phyloP scores from a whole-genome alignment of 2,888 invertebrate species.

The Phlogophora meticulosa region DNA sequence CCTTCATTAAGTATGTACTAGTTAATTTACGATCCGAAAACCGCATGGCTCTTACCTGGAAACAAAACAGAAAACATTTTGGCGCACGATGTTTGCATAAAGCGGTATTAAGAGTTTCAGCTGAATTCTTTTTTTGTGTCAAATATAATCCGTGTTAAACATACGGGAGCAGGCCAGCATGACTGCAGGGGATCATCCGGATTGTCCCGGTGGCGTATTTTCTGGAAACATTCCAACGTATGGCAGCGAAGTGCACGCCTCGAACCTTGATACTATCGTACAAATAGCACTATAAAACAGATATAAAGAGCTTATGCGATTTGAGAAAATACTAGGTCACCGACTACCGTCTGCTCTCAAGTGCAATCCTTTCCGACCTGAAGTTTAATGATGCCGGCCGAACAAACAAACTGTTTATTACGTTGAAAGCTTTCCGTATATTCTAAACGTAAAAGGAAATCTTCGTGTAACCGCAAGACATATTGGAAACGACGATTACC shows the following conservation, averaged over 20 bases:
- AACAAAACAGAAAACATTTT: constrained; percentile 39
- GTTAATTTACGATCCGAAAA: constrained; percentile 25
- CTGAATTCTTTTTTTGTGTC: constrained; percentile 10
- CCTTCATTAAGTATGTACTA: neutral
- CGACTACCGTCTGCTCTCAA: constrained; percentile 8
- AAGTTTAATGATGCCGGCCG: constrained; percentile 6
- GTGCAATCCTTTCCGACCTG: constrained; percentile 1
- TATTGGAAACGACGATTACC: constrained; percentile 60
- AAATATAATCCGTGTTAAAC: constrained; percentile 48
- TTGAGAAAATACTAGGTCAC: constrained; percentile 16
- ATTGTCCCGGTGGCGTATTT: constrained; percentile 53
- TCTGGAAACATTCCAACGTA: constrained; percentile 69
- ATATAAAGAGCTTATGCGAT: constrained; percentile 18
- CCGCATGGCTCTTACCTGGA: constrained; percentile 51
- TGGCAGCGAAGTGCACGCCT: constrained; percentile 24
- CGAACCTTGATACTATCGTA: constrained; percentile 43
- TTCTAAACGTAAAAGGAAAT: constrained; percentile 9
- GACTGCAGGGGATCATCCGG: constrained; percentile 64
- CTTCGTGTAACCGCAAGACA: constrained; percentile 38
- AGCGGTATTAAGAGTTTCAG: constrained; percentile 19
- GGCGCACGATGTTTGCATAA: constrained; percentile 1
- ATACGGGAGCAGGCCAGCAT: constrained; percentile 65
- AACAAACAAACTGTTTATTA: constrained; percentile 9
- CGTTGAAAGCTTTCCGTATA: constrained; percentile 9
- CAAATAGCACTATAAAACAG: constrained; percentile 34